These are phyloP conservation scores for Rhegmatorhina hoffmannsi DNA, from an alignment of 2,113 vertebrate species.

Conservation along the genomic window DNA sequence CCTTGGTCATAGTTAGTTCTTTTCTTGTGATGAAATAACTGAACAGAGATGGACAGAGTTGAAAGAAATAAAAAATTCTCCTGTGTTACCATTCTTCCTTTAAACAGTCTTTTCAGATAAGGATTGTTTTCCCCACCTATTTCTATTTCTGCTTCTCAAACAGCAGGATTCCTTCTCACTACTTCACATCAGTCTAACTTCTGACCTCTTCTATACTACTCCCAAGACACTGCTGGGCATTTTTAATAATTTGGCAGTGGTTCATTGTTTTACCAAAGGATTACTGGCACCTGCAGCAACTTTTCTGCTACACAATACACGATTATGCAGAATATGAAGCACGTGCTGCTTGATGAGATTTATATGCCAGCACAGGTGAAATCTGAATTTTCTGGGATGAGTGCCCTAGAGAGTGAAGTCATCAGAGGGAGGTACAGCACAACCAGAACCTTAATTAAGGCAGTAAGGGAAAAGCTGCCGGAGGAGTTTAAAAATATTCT, in stretches of 20 bases:
- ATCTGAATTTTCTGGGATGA: not conserved
- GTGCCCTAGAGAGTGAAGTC: not conserved
- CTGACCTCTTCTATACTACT: not conserved
- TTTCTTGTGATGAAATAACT: not conserved
- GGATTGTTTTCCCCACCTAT: not conserved
- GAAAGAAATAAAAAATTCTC: not conserved
- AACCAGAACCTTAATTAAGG: not conserved
- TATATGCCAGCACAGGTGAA: not conserved
- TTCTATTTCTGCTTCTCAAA: not conserved
- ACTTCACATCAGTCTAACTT: not conserved
- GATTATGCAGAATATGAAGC: not conserved
- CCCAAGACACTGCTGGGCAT: not conserved
- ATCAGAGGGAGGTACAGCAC: not conserved
- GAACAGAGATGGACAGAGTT: not conserved
- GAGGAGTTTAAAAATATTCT: not conserved
- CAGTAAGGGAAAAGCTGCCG: not conserved
- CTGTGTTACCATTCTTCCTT: not conserved
- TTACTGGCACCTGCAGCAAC: not conserved
- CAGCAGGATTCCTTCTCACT: not conserved
- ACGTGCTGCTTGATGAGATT: not conserved
- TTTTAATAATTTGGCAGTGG: not conserved
- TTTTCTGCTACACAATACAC: not conserved
- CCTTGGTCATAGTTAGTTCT: not conserved
- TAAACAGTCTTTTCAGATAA: not conserved
- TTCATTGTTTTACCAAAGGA: not conserved